Percentiles rank a stretch among this genome's conserved stretches.
Evolutionary conservation across 35 echinoderm and acorn worm genomes (phyloP).

Genomic region (Amphiura filiformis): DNA sequence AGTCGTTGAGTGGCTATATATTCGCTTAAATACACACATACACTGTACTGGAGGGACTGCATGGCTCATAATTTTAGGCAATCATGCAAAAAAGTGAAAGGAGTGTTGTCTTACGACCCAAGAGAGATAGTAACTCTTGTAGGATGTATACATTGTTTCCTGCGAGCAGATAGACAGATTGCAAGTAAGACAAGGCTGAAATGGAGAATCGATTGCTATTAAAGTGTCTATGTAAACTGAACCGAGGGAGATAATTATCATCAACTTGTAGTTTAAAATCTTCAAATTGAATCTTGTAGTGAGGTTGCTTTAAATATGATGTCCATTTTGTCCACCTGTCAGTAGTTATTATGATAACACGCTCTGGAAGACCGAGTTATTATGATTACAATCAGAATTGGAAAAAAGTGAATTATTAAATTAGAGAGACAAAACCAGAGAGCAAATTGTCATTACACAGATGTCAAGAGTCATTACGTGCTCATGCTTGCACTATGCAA

Average conservation of each 20-base stretch:
- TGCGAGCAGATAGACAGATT: background rate
- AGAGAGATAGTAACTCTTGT: background rate
- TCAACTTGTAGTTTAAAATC: too few species aligned
- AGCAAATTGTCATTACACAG: too few species aligned
- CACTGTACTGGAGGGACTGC: background rate
- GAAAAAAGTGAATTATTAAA: too few species aligned
- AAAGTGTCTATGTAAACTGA: slow-evolving; percentile 1
- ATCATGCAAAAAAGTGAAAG: background rate
- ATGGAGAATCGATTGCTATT: background rate
- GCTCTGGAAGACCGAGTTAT: too few species aligned
- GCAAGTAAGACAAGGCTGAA: background rate
- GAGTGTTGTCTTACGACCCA: background rate
- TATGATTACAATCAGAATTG: too few species aligned
- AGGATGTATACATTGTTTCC: background rate
- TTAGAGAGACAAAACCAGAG: too few species aligned
- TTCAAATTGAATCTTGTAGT: too few species aligned
- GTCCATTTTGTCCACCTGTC: too few species aligned
- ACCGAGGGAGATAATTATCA: background rate
- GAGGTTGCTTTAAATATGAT: too few species aligned
- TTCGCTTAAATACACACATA: background rate
- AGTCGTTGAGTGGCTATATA: background rate
- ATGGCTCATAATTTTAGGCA: background rate
- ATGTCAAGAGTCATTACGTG: too few species aligned
- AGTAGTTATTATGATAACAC: too few species aligned
- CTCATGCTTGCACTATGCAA: too few species aligned